Evolutionary conservation across 2,797 vertebrate species (phyloP), one percentile per base, ranked within the genome.

Genomic region (Helicolenus hilgendorfi): DNA sequence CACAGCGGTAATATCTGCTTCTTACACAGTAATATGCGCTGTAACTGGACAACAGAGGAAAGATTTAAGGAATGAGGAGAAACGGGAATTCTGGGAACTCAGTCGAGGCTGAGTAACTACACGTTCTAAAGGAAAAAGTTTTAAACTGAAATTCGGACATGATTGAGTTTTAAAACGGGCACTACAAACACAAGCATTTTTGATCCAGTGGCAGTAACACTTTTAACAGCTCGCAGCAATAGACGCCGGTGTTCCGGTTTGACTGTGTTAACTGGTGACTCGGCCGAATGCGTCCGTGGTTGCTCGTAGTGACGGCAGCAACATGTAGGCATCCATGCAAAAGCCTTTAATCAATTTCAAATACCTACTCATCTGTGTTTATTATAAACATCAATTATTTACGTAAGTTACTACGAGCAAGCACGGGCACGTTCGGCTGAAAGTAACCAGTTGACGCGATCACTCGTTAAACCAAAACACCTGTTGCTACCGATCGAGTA

Each of bases 361-460:
- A 53, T n/a, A 53, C 8, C 0, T 53, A 53, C 1, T n/a, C 49
- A 53, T 53, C 49, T 53, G 18, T n/a, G 49, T 53, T 53, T 53
- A 53, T 20, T 53, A 53, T n/a, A 20, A 8, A 53, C 49, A 4
- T 20, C 49, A 53, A 53, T 9, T 20, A 53, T n/a, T 53, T 18
- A 7, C 15, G 8, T n/a, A n/a, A n/a, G 49, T n/a, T 53, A 53
- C 0, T 0, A 20, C 20, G 0, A 53, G 49, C 49, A 53, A n/a
- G 20, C 49, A 53, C 49, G 7, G 1, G 1, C 49, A 20, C 8
- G 7, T 20, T 53, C 20, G 18, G 49, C 49, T n/a, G 18, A 20
- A 53, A 53, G 49, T 53, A 20, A 53, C 49, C 49, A 20, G 49
- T 53, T n/a, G 18, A 20, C 49, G 9, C 18, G 8, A 20, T n/a